Percentiles rank a stretch among this genome's conserved stretches.
phyloP scores from a whole-genome alignment of 2,797 vertebrate genomes.

The Liasis olivaceus region DNA sequence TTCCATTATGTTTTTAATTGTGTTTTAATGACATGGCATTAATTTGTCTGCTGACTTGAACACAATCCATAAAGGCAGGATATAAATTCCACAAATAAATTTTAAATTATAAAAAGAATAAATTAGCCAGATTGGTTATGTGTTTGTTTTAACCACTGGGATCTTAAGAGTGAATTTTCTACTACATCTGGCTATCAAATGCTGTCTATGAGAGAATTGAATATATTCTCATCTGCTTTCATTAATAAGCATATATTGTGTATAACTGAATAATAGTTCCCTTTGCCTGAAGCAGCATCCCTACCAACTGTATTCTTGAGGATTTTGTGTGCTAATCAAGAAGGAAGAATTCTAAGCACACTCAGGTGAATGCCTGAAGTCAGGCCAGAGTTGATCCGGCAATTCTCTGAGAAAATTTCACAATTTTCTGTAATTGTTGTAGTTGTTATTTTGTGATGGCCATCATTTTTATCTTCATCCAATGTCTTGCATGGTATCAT shows the following conservation, averaged over 20 bases:
- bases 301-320: conserved; percentile 64
- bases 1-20: not conserved
- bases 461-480: not conserved
- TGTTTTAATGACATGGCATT: not conserved
- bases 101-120: not conserved
- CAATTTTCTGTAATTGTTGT: not conserved
- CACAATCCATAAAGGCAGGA: not conserved
- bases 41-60: not conserved
- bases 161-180: not conserved
- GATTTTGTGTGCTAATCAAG: conserved; percentile 60
- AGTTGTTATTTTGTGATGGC: not conserved
- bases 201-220: conserved; percentile 39
- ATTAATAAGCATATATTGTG: conserved; percentile 59
- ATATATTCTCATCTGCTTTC: conserved; percentile 43
- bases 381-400: not conserved
- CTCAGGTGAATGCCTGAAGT: not conserved
- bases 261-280: conserved; percentile 62
- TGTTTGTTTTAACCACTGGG: conserved; percentile 5
- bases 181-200: conserved; percentile 33
- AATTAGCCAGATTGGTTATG: not conserved
- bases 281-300: conserved; percentile 63
- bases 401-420: not conserved
- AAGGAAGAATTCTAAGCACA: not conserved
- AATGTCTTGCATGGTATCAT: not conserved
- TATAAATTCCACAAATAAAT: not conserved